Conservation (phyloP, 2,888 invertebrate genomes). For the Hyalella azteca region DNA sequence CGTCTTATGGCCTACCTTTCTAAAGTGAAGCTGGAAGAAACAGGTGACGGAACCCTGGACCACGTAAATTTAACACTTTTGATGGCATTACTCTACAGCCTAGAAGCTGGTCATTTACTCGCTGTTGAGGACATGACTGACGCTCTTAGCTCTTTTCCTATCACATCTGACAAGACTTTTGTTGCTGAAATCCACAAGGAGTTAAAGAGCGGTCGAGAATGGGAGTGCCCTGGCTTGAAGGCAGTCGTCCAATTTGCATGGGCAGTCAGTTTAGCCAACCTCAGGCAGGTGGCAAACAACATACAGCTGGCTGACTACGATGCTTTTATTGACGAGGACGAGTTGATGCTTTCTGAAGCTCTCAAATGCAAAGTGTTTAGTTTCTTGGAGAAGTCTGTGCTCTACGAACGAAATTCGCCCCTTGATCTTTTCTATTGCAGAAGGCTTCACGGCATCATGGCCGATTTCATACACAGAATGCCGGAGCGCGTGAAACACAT, state of each 20-base stretch:
- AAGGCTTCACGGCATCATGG: constrained; percentile 81
- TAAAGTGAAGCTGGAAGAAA: constrained; percentile 60
- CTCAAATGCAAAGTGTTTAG: constrained; percentile 54
- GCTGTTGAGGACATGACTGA: constrained; percentile 60
- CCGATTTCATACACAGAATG: constrained; percentile 91
- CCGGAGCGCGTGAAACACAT: constrained; percentile 87
- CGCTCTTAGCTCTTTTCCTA: constrained; percentile 62
- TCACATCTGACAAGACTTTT: constrained; percentile 62
- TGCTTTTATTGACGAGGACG: constrained; percentile 52
- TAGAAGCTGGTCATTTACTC: constrained; percentile 60
- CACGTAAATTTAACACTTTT: constrained; percentile 78
- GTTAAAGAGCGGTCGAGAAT: constrained; percentile 47
- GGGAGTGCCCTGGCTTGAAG: constrained; percentile 61
- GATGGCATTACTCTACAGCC: constrained; percentile 78
- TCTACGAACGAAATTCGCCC: constrained; percentile 43
- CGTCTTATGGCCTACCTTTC: constrained; percentile 63
- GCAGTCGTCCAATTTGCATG: constrained; percentile 74
- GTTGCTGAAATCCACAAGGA: constrained; percentile 67
- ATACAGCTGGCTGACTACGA: constrained; percentile 54
- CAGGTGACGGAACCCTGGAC: constrained; percentile 75
- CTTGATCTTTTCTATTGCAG: constrained; percentile 78
- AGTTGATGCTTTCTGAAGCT: constrained; percentile 52
- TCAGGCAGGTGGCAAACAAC: constrained; percentile 53
- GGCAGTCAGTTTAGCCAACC: constrained; percentile 66
- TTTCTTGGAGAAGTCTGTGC: constrained; percentile 54